Conservation (phyloP, 2,113 vertebrate species). For the Echinops telfairi region DNA sequence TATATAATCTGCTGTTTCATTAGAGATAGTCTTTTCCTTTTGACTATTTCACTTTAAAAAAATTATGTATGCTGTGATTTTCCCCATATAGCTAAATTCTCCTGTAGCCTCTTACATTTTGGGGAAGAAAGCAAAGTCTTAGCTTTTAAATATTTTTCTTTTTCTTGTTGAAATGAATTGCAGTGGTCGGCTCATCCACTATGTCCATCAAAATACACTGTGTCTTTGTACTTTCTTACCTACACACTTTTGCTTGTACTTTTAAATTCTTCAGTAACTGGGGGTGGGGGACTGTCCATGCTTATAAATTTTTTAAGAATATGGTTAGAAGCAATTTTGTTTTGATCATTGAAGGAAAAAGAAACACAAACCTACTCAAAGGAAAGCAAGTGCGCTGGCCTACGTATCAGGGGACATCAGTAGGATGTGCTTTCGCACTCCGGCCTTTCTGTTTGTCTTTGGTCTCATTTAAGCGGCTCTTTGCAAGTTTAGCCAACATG, state of each 20-base stretch:
- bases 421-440: background rate
- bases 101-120: background rate
- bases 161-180: background rate
- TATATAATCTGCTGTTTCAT: background rate
- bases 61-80: background rate
- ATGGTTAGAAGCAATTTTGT: background rate
- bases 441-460: background rate
- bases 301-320: background rate
- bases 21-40: background rate
- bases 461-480: background rate
- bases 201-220: background rate
- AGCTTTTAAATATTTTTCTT: background rate
- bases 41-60: background rate
- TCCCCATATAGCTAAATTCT: background rate
- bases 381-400: background rate
- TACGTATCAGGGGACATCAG: background rate
- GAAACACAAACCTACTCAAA: background rate
- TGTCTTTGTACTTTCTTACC: background rate
- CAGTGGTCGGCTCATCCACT: background rate
- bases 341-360: background rate
- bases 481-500: background rate
- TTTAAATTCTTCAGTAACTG: constrained; percentile 34
- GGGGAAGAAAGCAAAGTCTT: no score
- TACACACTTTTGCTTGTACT: background rate
- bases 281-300: background rate